Evolutionary conservation across 2,113 vertebrate genomes (phyloP).

Genomic region (Bothrops jararaca): DNA sequence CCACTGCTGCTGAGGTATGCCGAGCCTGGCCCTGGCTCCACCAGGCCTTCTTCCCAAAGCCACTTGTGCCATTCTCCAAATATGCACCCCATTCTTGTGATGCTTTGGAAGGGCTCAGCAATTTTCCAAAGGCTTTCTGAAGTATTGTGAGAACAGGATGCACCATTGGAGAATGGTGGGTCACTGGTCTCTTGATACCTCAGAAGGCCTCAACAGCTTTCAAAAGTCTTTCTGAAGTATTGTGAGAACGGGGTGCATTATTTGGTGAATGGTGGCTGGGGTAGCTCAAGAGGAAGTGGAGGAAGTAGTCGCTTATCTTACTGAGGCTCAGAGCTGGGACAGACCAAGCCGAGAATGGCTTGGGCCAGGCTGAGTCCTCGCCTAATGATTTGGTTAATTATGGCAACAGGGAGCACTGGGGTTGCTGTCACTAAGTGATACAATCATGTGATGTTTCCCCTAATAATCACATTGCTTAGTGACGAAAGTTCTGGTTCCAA

Average conservation of each 20-base stretch:
- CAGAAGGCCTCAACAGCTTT: background rate
- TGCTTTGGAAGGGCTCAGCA: background rate
- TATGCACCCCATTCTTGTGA: background rate
- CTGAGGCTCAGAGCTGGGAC: background rate
- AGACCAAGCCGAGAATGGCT: background rate
- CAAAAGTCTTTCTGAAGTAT: background rate
- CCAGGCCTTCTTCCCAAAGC: background rate
- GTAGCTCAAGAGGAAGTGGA: background rate
- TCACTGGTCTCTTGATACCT: background rate
- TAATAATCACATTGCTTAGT: background rate
- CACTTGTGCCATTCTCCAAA: background rate
- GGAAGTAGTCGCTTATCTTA: background rate
- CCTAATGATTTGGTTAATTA: background rate
- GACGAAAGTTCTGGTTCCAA: background rate
- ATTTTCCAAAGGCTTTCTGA: background rate
- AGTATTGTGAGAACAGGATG: background rate
- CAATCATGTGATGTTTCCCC: background rate
- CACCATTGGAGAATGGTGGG: too few species aligned
- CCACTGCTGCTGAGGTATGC: background rate
- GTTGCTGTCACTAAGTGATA: background rate
- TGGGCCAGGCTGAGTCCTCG: background rate
- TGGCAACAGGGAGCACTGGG: background rate
- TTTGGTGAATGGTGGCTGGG: background rate
- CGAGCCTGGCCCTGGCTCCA: background rate
- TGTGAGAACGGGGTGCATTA: background rate